Base-by-base conservation (phyloP, 2,888 invertebrate genomes). In the Pteria penguin region DNA sequence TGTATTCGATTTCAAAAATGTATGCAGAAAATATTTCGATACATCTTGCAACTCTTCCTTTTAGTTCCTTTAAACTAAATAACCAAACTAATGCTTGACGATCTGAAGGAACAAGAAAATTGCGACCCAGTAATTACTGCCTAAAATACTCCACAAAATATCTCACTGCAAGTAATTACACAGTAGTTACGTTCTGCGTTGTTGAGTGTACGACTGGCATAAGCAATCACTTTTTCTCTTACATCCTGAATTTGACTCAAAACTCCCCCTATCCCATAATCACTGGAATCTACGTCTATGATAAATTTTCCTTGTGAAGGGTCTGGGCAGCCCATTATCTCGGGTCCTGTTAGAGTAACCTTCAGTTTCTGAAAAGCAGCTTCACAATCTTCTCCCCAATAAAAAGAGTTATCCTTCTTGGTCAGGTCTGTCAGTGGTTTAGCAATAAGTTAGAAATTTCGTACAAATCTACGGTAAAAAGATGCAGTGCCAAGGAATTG, bases 11-110 rank as follows among this genome's bases (percentile, higher is more conserved):
- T 14, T 26, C 54, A 65, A 83, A 83, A 27, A 76, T 65, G 57
- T 65, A 82, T 1, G 36, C 52, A 0, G 80, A 75, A n/a, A 81
- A 60, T 14, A 76, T 66, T 36, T 76, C 77, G 14, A 73, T 70
- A 77, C 79, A 82, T 27, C 81, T 36, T 11, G 81, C 81, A n/a
- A 80, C 61, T 62, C 77, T 57, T 11, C 71, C 75, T 29, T 75
- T 76, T 22, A 79, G 79, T 11, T 82, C 82, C 24, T 80, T 78
- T 29, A 80, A 11, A 22, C 61, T 71, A 54, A 78, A 80, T 5
- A 82, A 58, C 78, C 78, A 82, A 2, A 63, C 60, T 11, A 82
- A 58, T 8, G 78, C 76, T n/a, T 68, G 58, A 31, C 77, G 78
- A 33, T 81, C 78, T 24, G 76, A 67, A 4, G 74, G 31, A 2